Evolutionary conservation across 2,888 invertebrate species (phyloP).

Genomic region (Hydrotaea diabolus): DNA sequence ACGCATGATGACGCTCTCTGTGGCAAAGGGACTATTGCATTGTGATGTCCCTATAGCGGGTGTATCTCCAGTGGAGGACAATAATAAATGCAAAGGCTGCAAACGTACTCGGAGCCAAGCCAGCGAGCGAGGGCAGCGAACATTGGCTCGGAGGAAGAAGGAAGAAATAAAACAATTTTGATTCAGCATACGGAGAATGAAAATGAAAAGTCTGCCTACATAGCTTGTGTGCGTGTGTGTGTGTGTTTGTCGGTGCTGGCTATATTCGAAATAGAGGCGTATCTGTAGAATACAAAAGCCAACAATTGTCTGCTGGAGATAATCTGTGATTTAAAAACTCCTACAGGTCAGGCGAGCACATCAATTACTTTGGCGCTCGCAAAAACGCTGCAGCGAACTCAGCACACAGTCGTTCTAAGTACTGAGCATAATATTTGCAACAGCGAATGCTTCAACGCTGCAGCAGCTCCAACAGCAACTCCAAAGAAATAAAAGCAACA

Average conservation of each 20-base stretch:
- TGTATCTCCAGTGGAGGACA: constrained; percentile 53
- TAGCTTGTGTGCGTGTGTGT: neutral
- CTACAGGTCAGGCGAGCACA: constrained; percentile 79
- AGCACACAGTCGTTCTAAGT: constrained; percentile 48
- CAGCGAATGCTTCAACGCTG: neutral
- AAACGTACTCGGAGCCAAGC: neutral
- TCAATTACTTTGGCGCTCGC: constrained; percentile 80
- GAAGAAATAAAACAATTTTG: neutral
- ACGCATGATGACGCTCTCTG: constrained; percentile 45
- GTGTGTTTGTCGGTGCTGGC: neutral
- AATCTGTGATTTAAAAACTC: constrained; percentile 79
- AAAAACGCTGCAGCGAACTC: constrained; percentile 27
- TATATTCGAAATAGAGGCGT: constrained; percentile 64
- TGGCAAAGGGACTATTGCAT: constrained; percentile 8
- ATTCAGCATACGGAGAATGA: constrained; percentile 35
- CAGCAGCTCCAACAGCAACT: neutral
- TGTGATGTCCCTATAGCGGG: constrained; percentile 50
- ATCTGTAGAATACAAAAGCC: constrained; percentile 68
- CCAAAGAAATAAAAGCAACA: constrained; percentile 34
- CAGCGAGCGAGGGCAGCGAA: constrained; percentile 7
- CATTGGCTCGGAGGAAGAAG: constrained; percentile 15
- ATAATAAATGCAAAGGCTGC: constrained; percentile 50
- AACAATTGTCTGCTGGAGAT: constrained; percentile 78
- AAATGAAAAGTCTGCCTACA: constrained; percentile 22
- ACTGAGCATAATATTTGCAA: constrained; percentile 30